Conservation (phyloP, 2,888 invertebrate genomes). For the Cryptocheilus praepositus region DNA sequence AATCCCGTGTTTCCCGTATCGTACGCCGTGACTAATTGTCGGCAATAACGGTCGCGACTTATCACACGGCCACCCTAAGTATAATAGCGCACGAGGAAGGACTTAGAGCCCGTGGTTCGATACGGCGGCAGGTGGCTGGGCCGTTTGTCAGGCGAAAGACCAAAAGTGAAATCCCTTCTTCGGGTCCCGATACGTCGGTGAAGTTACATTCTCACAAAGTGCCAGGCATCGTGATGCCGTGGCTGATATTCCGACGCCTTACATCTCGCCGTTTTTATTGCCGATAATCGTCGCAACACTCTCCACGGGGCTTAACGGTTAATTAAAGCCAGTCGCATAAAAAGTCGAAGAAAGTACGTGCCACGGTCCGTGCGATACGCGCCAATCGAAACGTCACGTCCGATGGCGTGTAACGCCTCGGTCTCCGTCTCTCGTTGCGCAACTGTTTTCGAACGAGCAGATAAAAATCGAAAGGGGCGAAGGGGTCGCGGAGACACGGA, state of each 20-base stretch:
- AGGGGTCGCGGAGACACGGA: conserved; percentile 24
- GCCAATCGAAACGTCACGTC: too few species aligned
- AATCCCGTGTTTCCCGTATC: conserved; percentile 21
- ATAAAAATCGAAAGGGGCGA: conserved; percentile 6
- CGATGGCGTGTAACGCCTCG: neutral
- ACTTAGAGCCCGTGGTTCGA: conserved; percentile 28
- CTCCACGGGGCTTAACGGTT: too few species aligned
- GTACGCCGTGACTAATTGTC: conserved; percentile 41
- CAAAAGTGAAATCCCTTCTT: conserved; percentile 4
- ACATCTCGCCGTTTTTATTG: too few species aligned
- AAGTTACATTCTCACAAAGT: too few species aligned
- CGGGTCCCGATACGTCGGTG: neutral
- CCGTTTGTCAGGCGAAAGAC: conserved; percentile 5
- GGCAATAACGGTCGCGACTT: conserved; percentile 37
- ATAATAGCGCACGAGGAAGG: conserved; percentile 23
- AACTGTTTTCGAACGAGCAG: neutral
- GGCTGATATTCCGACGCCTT: too few species aligned
- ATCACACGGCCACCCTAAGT: conserved; percentile 30
- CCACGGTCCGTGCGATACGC: too few species aligned
- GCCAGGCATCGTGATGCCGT: too few species aligned
- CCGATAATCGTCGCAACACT: too few species aligned
- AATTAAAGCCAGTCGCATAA: too few species aligned
- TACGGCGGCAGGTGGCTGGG: conserved; percentile 2
- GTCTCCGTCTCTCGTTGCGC: neutral
- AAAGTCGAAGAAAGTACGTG: too few species aligned